Evolutionary conservation across 2,797 vertebrate species (phyloP).

Genomic region (Poecilia wingei): DNA sequence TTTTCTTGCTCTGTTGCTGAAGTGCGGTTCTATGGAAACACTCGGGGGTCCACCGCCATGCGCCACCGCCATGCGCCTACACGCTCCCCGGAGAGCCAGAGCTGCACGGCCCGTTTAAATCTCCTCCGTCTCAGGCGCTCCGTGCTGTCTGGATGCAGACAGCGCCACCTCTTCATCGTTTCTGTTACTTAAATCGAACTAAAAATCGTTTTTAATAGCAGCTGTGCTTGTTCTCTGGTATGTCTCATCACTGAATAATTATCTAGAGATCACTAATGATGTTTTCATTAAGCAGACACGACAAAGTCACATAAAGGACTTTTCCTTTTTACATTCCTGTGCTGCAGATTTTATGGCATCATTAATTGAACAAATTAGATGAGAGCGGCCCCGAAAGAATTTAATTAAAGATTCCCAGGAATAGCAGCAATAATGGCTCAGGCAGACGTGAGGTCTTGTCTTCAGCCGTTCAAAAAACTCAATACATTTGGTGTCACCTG

Average conservation of each 20-base stretch:
- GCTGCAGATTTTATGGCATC: constrained; percentile 37
- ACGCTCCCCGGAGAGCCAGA: constrained; percentile 62
- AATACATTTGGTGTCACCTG: neutral
- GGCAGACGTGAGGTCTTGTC: constrained; percentile 34
- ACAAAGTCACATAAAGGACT: constrained; percentile 66
- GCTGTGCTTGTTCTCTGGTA: neutral
- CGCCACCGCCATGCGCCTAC: constrained; percentile 77
- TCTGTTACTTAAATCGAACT: no score
- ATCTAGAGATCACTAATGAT: constrained; percentile 21
- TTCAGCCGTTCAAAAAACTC: constrained; percentile 3
- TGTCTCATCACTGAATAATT: constrained; percentile 21
- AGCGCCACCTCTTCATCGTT: neutral
- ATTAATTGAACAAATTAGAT: constrained; percentile 59
- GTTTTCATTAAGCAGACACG: constrained; percentile 25
- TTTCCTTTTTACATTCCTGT: constrained; percentile 32
- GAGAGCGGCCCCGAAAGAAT: constrained; percentile 57
- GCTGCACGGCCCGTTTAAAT: constrained; percentile 68
- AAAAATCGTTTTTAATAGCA: constrained; percentile 7
- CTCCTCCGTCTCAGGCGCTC: constrained; percentile 57
- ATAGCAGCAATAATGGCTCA: constrained; percentile 51
- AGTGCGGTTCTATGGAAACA: constrained; percentile 77
- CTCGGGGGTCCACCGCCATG: constrained; percentile 64
- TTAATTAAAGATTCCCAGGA: constrained; percentile 62
- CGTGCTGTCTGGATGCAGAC: constrained; percentile 40
- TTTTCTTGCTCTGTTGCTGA: constrained; percentile 55